phyloP scores from a whole-genome alignment of 2,888 invertebrate species.

The Euclidia mi region DNA sequence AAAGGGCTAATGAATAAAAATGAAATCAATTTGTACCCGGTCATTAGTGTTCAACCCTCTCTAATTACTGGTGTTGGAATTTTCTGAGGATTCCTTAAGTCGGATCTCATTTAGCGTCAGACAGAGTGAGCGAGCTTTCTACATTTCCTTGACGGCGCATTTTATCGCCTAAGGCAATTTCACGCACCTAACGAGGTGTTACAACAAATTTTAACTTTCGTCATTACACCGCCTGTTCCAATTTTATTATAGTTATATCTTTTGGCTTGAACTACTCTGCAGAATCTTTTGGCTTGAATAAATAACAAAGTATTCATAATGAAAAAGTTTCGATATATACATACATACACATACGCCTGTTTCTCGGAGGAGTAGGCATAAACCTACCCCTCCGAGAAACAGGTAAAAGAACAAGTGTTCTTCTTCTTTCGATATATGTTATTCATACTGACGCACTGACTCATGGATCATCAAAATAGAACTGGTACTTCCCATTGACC shows the following conservation, averaged over 20 bases:
- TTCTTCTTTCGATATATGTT: no score
- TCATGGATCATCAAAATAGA: no score
- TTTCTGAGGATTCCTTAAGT: conserved; percentile 58
- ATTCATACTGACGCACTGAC: no score
- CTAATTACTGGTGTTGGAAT: conserved; percentile 75
- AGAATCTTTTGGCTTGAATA: no score
- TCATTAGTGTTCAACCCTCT: conserved; percentile 67
- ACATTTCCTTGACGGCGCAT: conserved; percentile 41
- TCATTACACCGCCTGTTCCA: conserved; percentile 34
- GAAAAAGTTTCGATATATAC: no score
- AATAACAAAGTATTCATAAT: no score
- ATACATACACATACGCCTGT: no score
- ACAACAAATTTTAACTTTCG: conserved; percentile 26
- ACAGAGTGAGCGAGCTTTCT: conserved; percentile 32
- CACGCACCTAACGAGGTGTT: conserved; percentile 35
- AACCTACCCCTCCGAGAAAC: no score
- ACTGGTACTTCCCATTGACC: no score
- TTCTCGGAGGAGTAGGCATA: no score
- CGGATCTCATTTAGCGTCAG: conserved; percentile 56
- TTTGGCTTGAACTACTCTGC: no score
- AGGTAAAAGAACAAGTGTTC: no score
- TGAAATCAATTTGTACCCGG: conserved; percentile 68
- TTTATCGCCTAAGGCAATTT: conserved; percentile 40
- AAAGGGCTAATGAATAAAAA: conserved; percentile 69
- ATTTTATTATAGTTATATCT: conserved; percentile 2